A percentile compares a stretch with the other conserved stretches of the same genome.
These are phyloP conservation scores for Notodonta ziczac DNA, from an alignment of 2,888 invertebrate genomes.

Conservation along the genomic window DNA sequence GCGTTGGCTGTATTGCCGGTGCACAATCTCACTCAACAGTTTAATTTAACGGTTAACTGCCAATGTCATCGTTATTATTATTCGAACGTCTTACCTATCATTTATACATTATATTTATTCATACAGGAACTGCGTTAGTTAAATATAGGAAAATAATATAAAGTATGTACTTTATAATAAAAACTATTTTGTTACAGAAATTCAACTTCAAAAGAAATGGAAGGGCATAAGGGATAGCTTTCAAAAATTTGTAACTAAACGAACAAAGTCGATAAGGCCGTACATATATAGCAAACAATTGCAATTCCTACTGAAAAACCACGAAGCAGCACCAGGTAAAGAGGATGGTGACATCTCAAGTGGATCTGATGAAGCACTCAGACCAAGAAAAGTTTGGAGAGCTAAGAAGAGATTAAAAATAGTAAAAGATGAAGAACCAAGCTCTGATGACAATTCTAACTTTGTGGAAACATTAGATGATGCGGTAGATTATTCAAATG, in stretches of 20 bases:
- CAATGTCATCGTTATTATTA: background rate
- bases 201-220: conserved; percentile 80
- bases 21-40: background rate
- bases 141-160: no score
- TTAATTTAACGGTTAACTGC: background rate
- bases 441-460: conserved; percentile 55
- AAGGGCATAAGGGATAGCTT: conserved; percentile 76
- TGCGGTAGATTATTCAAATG: conserved; percentile 44
- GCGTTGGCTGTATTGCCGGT: conserved; percentile 17
- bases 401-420: conserved; percentile 57
- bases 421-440: conserved; percentile 49
- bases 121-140: no score
- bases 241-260: conserved; percentile 66
- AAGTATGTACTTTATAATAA: background rate
- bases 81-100: no score
- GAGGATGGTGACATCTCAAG: conserved; percentile 40
- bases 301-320: conserved; percentile 65
- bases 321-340: conserved; percentile 35
- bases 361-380: conserved; percentile 56
- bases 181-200: conserved; percentile 54
- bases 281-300: conserved; percentile 70
- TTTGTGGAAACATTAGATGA: conserved; percentile 43
- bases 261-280: conserved; percentile 63
- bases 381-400: conserved; percentile 51
- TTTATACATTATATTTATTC: no score